A percentile compares a stretch with the other conserved stretches of the same genome.
These are phyloP conservation scores for Chionodraco myersi DNA, from an alignment of 2,113 vertebrate genomes.

Conservation along the genomic window DNA sequence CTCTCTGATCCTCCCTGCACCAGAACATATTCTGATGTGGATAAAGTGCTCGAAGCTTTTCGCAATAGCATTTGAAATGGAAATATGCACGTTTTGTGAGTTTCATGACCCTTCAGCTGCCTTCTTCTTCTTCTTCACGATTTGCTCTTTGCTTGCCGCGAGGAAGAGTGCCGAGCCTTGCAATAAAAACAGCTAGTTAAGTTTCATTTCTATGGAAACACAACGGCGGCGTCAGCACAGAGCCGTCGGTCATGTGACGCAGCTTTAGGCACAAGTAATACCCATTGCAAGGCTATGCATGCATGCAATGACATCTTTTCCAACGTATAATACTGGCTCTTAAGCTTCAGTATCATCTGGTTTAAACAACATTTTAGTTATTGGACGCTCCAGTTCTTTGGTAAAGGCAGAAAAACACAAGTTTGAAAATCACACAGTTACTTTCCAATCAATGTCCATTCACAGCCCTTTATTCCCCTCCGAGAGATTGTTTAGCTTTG, in stretches of 20 bases:
- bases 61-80: constrained; percentile 4
- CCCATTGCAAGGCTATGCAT: neutral
- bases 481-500: neutral
- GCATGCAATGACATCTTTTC: neutral
- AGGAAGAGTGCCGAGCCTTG: too few species aligned
- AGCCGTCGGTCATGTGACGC: too few species aligned
- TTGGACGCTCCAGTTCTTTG: neutral
- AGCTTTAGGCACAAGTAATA: neutral
- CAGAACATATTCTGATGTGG: neutral
- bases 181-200: too few species aligned
- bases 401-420: neutral
- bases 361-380: neutral
- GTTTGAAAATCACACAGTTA: neutral
- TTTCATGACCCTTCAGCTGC: neutral
- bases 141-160: too few species aligned
- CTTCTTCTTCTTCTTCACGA: too few species aligned
- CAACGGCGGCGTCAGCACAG: too few species aligned
- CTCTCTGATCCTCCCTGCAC: neutral
- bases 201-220: too few species aligned
- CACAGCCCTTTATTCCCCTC: neutral
- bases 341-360: neutral
- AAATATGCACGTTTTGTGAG: neutral
- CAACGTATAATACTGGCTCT: neutral
- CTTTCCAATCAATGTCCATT: constrained; percentile 4
- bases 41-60: neutral